These are phyloP conservation scores for Gandaritis pyraliata DNA, from an alignment of 2,888 invertebrate species.

Conservation along the genomic window DNA sequence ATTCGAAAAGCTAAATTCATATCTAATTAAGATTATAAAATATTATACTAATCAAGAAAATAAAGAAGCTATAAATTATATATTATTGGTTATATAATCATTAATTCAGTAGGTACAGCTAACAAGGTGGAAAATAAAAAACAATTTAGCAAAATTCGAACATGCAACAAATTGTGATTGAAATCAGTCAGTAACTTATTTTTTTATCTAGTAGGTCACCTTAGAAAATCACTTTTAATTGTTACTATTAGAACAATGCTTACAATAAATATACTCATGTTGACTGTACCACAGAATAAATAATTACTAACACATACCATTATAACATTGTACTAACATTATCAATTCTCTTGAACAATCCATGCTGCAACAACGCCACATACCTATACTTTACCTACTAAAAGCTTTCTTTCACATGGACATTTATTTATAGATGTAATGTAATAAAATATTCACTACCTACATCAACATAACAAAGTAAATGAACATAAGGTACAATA, in stretches of 20 bases:
- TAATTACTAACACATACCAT: neutral
- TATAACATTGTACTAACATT: conserved; percentile 11
- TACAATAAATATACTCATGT: neutral
- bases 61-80: too few species aligned
- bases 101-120: too few species aligned
- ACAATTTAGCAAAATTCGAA: too few species aligned
- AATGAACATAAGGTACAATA: conserved; percentile 1
- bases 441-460: conserved; percentile 7
- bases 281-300: neutral
- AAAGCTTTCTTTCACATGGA: conserved; percentile 8
- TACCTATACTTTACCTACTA: conserved; percentile 1
- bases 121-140: too few species aligned
- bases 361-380: conserved; percentile 5
- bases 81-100: too few species aligned
- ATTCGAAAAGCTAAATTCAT: conserved; percentile 12
- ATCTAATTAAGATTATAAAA: conserved; percentile 3
- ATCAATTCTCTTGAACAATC: conserved; percentile 7
- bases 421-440: neutral
- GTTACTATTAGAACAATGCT: too few species aligned
- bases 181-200: too few species aligned
- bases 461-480: neutral
- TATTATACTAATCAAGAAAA: too few species aligned
- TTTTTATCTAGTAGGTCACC: too few species aligned
- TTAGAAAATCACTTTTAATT: too few species aligned
- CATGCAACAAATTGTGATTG: too few species aligned